Evolutionary conservation across 2,113 vertebrate genomes (phyloP), one percentile per base, ranked within the genome.

Genomic region (Camelus dromedarius): DNA sequence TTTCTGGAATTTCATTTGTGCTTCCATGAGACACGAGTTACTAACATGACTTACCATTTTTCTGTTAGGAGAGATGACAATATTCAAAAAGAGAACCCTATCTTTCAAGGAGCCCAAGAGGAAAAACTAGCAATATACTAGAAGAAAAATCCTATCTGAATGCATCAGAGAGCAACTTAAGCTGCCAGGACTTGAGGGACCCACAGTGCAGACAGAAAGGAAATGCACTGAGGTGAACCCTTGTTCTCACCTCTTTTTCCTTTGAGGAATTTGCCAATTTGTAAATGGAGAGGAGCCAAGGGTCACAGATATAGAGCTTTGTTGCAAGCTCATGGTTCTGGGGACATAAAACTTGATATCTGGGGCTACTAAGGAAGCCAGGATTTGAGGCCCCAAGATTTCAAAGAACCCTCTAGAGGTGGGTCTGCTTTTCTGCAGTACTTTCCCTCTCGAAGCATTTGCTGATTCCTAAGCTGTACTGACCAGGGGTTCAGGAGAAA

Each of bases 161-260:
- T 35, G 46, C 56, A 38, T 50, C 50, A 6, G 77, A 88, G 52
- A 88, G 56, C 3, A 20, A 5, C 58, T 4, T 16, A 14, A 64
- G 32, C 42, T 9, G 8, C 70, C 42, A 58, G 58, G 35, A 9
- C 62, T 54, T 62, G 24, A 22, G 64, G 32, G 56, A 15, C 70
- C 26, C 8, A 14, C 38, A 32, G 16, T 6, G 3, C 4, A 48
- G 54, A 42, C 30, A 62, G 69, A 26, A n/a, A 24, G 66, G n/a
- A 58, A 26, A 13, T 1, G 0, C 14, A 5, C 1, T 30, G 52
- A 83, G 8, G 5, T 4, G 42, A 75, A 30, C 2, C 19, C 16
- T 4, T 22, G 14, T 19, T 38, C 32, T 50, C 1, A 11, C 48
- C 11, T 83, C 46, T 60, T 56, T 67, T 38, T 9, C 28, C 18